Evolutionary conservation across 2,888 invertebrate species (phyloP), one percentile per base, ranked within the genome.

Genomic region (Mellilla xanthometata): DNA sequence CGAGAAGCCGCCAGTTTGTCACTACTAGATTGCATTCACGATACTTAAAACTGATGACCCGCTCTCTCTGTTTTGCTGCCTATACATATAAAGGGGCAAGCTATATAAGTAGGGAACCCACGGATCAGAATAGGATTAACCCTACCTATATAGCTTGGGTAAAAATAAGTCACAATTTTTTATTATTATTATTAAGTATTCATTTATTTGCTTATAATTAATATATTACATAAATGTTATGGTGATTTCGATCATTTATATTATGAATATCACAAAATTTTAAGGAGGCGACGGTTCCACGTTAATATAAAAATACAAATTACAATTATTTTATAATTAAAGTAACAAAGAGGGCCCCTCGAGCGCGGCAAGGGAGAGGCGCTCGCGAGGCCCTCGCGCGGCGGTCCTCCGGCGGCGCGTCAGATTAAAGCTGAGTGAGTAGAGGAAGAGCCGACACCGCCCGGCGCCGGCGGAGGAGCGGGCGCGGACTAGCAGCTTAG

Each of bases 261-360:
- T 72, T 70, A 78, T 86, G 84, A 84, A 87, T 89, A 89, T 89
- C 89, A 89, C 89, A 89, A 86, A 84, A 81, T 81, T 85, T 77
- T 74, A 87, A 88, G 81, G 74, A 86, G 81, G 81, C 81, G 85
- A 86, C 81, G 72, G 77, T 77, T 81, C 72, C 76, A 83, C 76
- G 76, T 85, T 82, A 83, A 58, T 70, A 72, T 68, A 72, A 74
- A 72, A 72, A 73, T 72, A 72, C 69, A 77, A 72, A 64, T 53
- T 58, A 53, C 56, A 48, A 48, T 48, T 41, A 41, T 41, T n/a
- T 54, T 55, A 52, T 47, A 26, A 47, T 53, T 72, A 76, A 72
- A 68, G 51, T 54, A 53, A 58, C 53, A 52, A 47, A 57, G 58
- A 82, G 87, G 87, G 72, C 81, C 79, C 76, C 44, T 65, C 75